phyloP scores from a whole-genome alignment of 1,140 invertebrate species.

The Apolygus lucorum region DNA sequence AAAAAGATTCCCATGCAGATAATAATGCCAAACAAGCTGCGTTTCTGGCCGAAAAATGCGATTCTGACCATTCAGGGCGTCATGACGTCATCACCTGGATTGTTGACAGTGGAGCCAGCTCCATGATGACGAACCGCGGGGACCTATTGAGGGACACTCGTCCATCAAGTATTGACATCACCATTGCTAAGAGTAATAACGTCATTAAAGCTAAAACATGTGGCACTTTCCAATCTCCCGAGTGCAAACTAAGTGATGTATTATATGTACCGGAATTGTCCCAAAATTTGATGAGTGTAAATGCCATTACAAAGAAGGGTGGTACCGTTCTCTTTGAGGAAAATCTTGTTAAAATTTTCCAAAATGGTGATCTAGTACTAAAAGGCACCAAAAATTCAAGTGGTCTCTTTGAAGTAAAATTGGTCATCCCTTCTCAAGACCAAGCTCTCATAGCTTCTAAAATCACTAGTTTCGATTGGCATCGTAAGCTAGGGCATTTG shows the following conservation, averaged over 20 bases:
- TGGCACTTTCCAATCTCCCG: background rate
- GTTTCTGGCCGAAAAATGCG: background rate
- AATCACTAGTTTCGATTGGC: slow-evolving; percentile 3
- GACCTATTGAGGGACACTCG: background rate
- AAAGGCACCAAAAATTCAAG: slow-evolving; percentile 1
- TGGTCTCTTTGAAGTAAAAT: slow-evolving; percentile 1
- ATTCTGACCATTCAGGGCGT: background rate
- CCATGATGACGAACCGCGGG: background rate
- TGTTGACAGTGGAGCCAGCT: slow-evolving; percentile 11
- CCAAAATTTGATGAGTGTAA: slow-evolving; percentile 22
- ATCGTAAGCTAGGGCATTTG: slow-evolving; percentile 22
- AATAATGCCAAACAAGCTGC: background rate
- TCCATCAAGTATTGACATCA: background rate
- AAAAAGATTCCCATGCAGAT: background rate
- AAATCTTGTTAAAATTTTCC: slow-evolving; percentile 8
- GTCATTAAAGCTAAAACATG: background rate
- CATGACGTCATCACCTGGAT: background rate
- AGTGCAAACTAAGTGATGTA: slow-evolving; percentile 17
- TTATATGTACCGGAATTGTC: slow-evolving; percentile 11
- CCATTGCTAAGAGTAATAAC: background rate
- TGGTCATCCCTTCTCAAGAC: background rate
- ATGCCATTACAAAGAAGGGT: slow-evolving; percentile 20
- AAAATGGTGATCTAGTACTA: slow-evolving; percentile 15
- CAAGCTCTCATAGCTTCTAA: background rate
- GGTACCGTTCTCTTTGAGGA: slow-evolving; percentile 17